phyloP scores from a whole-genome alignment of 2,888 invertebrate genomes.

The Dasysyrphus albostriatus region DNA sequence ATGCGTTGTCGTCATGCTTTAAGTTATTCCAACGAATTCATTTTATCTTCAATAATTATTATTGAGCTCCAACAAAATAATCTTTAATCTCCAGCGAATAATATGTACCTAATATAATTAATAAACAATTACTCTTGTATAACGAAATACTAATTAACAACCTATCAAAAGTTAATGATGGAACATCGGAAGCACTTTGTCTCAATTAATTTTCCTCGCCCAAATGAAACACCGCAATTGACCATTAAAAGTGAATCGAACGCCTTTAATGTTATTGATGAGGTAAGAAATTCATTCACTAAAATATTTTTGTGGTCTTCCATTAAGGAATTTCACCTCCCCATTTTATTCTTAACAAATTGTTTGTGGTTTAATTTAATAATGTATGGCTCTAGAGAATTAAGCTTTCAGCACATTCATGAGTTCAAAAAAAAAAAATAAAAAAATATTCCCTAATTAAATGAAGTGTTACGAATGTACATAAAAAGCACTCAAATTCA shows the following conservation, averaged over 20 bases:
- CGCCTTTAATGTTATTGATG: conserved; percentile 35
- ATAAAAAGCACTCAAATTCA: neutral
- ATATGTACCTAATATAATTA: neutral
- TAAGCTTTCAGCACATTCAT: neutral
- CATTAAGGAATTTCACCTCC: conserved; percentile 1
- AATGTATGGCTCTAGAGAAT: neutral
- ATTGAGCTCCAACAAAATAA: neutral
- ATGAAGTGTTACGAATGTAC: neutral
- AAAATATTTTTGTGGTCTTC: conserved; percentile 26
- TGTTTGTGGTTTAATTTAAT: neutral
- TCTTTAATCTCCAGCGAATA: conserved; percentile 4
- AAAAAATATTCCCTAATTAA: neutral
- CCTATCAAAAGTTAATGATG: conserved; percentile 44
- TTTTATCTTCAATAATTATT: no score
- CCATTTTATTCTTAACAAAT: neutral
- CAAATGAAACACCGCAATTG: neutral
- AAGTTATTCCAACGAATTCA: no score
- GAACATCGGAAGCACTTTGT: conserved; percentile 41
- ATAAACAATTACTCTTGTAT: conserved; percentile 23
- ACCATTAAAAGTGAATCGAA: conserved; percentile 35
- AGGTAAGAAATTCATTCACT: conserved; percentile 26
- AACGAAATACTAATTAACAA: conserved; percentile 34
- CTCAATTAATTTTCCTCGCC: conserved; percentile 31
- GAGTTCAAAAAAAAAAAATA: neutral
- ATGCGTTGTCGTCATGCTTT: no score